Evolutionary conservation across 2,113 vertebrate genomes (phyloP).

Genomic region (Rhinolophus ferrumequinum): DNA sequence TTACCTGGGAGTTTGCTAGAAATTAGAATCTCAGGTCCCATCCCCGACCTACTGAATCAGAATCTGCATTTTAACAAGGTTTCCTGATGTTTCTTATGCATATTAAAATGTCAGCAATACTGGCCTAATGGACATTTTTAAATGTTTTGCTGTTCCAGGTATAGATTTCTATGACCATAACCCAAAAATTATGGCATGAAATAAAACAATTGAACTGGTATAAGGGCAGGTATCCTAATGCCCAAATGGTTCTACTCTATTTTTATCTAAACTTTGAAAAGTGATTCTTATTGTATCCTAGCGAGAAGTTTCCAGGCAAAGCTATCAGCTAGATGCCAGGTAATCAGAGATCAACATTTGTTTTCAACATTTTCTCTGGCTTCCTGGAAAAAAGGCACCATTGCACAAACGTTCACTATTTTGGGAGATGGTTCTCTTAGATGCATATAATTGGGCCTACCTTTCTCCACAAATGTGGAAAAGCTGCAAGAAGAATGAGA

Average conservation of each 20-base stretch:
- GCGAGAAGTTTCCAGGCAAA: not conserved
- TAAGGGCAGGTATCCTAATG: not conserved
- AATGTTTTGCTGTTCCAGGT: not conserved
- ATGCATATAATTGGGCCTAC: not conserved
- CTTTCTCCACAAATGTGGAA: not conserved
- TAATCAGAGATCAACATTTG: not conserved
- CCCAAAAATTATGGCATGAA: not conserved
- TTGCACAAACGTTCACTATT: not conserved
- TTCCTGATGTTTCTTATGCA: not conserved
- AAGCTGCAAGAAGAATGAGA: not conserved
- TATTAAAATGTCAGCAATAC: not conserved
- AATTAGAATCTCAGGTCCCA: not conserved
- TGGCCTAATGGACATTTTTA: not conserved
- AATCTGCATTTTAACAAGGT: not conserved
- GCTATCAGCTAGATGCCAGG: not conserved
- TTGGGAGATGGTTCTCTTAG: not conserved
- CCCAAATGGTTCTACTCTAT: not conserved
- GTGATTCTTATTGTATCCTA: not conserved
- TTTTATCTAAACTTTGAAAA: slow-evolving; percentile 31
- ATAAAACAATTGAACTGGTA: slow-evolving; percentile 17
- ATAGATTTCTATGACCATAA: not conserved
- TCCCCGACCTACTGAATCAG: not conserved
- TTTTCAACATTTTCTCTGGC: not conserved
- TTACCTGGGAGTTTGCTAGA: not conserved
- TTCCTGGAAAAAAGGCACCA: not conserved